Evolutionary conservation across 2,113 vertebrate genomes (phyloP).

Genomic region (Fulica atra): DNA sequence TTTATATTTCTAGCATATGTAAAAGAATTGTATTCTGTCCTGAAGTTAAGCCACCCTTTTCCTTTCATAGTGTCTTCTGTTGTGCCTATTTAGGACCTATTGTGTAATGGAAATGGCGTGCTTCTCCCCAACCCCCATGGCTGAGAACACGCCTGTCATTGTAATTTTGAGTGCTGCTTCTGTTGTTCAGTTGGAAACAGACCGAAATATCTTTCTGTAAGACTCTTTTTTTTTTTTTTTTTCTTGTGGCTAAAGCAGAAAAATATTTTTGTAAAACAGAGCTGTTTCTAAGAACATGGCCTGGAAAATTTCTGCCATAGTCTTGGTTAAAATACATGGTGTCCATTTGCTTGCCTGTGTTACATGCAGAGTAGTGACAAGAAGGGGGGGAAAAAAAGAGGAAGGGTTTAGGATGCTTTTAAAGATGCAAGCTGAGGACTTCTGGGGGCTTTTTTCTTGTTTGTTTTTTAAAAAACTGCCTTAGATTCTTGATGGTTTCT

Average conservation of each 20-base stretch:
- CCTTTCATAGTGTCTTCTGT: neutral
- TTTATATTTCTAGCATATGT: neutral
- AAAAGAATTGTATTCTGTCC: neutral
- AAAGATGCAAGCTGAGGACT: neutral
- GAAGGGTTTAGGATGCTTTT: neutral
- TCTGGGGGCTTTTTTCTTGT: neutral
- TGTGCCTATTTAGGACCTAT: neutral
- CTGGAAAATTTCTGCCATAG: neutral
- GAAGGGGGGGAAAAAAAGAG: neutral
- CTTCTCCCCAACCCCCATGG: rapidly evolving
- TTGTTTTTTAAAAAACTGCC: neutral
- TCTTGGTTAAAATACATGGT: neutral
- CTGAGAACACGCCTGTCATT: neutral
- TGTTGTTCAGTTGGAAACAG: neutral
- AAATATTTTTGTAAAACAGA: neutral
- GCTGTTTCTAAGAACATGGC: neutral
- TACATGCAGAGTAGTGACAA: neutral
- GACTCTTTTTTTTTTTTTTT: neutral
- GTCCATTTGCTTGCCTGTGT: neutral
- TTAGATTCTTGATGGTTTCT: neutral
- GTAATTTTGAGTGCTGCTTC: neutral
- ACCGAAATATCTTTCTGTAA: neutral
- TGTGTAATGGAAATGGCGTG: neutral
- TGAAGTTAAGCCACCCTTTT: neutral
- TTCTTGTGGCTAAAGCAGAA: neutral